Base-by-base conservation (phyloP, 2,888 invertebrate genomes). In the Polydrusus pterygomalis region DNA sequence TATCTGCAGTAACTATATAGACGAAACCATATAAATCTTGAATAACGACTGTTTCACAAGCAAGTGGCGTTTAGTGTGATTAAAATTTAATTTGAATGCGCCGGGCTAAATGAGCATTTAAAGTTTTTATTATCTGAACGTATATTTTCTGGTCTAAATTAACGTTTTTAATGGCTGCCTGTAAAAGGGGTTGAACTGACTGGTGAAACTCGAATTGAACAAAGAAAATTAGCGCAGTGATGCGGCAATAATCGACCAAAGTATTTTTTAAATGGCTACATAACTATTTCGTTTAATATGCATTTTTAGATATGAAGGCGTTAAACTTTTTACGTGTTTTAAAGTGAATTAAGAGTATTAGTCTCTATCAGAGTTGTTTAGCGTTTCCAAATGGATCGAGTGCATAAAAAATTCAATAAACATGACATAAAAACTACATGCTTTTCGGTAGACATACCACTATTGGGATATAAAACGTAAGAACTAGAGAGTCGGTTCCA, bases 81-180 rank as follows among this genome's bases (percentile, higher is more conserved):
- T 71, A 71, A 71, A 71, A 71, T 71, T 71, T 71, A 71, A 71
- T 71, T 71, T 71, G 64, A 71, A 63, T 71, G 71, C 54, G 49
- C 64, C 71, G 13, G 43, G 47, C 70, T 62, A 70, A 70, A 70
- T 62, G 70, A 70, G 64, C 63, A 62, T 63, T 64, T 71, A 71
- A 71, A 71, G 63, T 71, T 71, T 71, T 71, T 71, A 71, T 64
- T 63, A 63, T 63, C 63, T 25, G 40, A 71, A 51, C 63, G 62
- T 64, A 71, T 64, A 71, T 63, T 71, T 71, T 71, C 63, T 67
- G 67, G 67, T 67, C 67, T 67, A 67, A 67, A 67, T 67, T 67
- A 67, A 67, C 51, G 51, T 67, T 54, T 67, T 67, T 67, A 67
- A 67, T 67, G 67, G 54, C 67, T 40, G 67, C 20, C 54, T 40